Evolutionary conservation across 2,113 vertebrate species (phyloP).

Genomic region (Sphyrna mokarran): DNA sequence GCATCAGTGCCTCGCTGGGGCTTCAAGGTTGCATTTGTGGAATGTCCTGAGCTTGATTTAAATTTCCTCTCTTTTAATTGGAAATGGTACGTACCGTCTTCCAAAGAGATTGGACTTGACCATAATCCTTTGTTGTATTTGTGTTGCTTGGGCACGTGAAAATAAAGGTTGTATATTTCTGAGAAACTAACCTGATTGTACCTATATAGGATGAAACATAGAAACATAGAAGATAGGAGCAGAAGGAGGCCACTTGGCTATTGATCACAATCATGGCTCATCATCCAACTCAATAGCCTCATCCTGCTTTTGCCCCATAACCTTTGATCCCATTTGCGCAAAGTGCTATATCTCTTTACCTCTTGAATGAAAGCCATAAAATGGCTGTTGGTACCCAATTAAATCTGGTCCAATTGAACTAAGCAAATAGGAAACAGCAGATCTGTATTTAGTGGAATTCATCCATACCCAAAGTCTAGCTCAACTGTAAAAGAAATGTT

Average conservation of each 20-base stretch:
- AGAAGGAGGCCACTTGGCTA: no score
- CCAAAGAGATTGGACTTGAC: background rate
- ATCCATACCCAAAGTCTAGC: background rate
- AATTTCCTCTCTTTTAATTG: background rate
- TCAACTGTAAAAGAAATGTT: background rate
- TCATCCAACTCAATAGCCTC: no score
- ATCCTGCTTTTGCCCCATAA: no score
- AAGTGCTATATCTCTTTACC: no score
- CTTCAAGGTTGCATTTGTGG: background rate
- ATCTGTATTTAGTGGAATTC: background rate
- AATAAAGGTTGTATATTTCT: background rate
- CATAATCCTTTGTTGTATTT: background rate
- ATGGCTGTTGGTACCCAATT: background rate
- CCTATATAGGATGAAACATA: background rate
- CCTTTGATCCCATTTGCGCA: no score
- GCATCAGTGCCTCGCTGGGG: background rate
- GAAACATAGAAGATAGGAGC: no score
- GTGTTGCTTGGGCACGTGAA: background rate
- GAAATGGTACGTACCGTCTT: background rate
- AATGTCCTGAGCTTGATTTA: background rate
- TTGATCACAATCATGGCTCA: no score
- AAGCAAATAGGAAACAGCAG: background rate
- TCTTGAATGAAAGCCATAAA: no score
- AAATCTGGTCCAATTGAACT: background rate
- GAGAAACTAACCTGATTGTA: background rate